phyloP scores from a whole-genome alignment of 1,140 invertebrate species.

The Drosophila auraria region DNA sequence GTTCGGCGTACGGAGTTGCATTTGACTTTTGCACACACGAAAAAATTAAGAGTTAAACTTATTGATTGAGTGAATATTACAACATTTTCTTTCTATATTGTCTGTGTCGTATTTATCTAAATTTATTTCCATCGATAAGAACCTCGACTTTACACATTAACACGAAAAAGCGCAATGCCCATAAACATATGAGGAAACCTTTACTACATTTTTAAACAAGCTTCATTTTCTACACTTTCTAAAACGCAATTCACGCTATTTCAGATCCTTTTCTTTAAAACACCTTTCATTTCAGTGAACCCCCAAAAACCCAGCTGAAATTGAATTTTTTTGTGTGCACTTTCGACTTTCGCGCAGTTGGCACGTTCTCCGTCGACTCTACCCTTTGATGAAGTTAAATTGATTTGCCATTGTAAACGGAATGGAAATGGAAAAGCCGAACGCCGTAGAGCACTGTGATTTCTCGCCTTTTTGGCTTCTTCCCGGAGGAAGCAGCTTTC shows the following conservation, averaged over 20 bases:
- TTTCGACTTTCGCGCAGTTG: constrained; percentile 40
- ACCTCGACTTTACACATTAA: too few species aligned
- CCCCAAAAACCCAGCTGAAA: not conserved
- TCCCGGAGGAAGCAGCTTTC: not conserved
- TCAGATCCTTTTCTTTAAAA: too few species aligned
- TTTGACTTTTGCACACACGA: constrained; percentile 32
- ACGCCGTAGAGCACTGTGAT: constrained; percentile 3
- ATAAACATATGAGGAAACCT: too few species aligned
- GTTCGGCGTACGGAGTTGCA: constrained; percentile 43
- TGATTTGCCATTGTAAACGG: constrained; percentile 48
- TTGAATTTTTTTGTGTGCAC: constrained; percentile 9
- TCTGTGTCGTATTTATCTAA: too few species aligned
- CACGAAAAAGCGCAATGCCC: too few species aligned
- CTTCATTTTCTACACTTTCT: too few species aligned
- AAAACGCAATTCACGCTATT: too few species aligned
- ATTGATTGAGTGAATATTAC: too few species aligned
- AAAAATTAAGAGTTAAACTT: not conserved
- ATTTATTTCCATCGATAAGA: too few species aligned
- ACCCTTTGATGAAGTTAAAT: constrained; percentile 33
- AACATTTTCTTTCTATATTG: too few species aligned
- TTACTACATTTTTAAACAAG: too few species aligned
- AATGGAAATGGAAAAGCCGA: constrained; percentile 19
- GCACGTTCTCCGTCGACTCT: constrained; percentile 36
- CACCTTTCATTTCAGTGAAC: not conserved
- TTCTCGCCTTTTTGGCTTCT: constrained; percentile 2